These are phyloP conservation scores for Thera britannica DNA, from an alignment of 2,888 invertebrate species.

Conservation along the genomic window DNA sequence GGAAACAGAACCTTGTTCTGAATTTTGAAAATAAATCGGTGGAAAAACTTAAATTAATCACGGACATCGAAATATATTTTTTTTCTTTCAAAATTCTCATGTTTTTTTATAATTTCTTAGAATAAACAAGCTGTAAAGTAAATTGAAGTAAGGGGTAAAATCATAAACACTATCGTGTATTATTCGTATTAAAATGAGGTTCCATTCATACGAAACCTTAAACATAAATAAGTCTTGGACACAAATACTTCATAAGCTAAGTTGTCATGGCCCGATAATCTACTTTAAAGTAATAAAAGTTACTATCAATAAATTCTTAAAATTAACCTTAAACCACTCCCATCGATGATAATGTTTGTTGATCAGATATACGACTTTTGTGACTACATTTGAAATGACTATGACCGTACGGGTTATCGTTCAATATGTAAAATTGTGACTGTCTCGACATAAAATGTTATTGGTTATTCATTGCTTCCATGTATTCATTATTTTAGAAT, in stretches of 20 bases:
- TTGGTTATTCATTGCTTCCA: conserved; percentile 65
- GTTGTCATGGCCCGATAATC: conserved; percentile 83
- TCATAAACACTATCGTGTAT: conserved; percentile 11
- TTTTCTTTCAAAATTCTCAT: conserved; percentile 15
- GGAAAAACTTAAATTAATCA: conserved; percentile 60
- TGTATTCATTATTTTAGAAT: conserved; percentile 45
- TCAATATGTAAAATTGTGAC: conserved; percentile 66
- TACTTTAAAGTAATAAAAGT: conserved; percentile 71
- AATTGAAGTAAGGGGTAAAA: conserved; percentile 17
- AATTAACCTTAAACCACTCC: conserved; percentile 79
- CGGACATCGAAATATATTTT: conserved; percentile 32
- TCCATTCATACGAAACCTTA: conserved; percentile 57
- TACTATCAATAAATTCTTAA: conserved; percentile 69
- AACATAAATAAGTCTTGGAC: conserved; percentile 76
- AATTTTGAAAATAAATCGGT: conserved; percentile 77
- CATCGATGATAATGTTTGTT: conserved; percentile 73
- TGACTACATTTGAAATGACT: conserved; percentile 77
- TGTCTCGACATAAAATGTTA: conserved; percentile 66
- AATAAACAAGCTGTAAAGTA: conserved; percentile 17
- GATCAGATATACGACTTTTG: conserved; percentile 70
- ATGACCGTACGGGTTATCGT: conserved; percentile 59
- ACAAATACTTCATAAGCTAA: conserved; percentile 73
- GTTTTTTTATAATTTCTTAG: conserved; percentile 12
- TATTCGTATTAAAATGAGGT: conserved; percentile 24
- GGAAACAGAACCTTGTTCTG: conserved; percentile 74